Base-by-base conservation (phyloP, 2,888 invertebrate species). In the Spilosoma lubricipeda region DNA sequence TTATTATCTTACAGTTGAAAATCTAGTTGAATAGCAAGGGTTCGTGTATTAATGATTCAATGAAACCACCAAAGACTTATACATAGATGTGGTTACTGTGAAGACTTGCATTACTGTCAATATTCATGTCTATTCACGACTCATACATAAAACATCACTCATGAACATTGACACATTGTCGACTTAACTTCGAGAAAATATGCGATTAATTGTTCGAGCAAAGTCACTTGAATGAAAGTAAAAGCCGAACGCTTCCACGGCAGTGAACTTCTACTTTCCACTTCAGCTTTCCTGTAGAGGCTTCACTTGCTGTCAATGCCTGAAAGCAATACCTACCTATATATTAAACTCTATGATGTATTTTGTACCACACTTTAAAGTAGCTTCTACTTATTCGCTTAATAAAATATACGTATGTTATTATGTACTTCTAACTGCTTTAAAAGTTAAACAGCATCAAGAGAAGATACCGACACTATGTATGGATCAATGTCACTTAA, bases 201-300 rank as follows among this genome's bases (percentile, higher is more conserved):
- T 63, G 77, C 73, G 77, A 59, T 70, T 76, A 77, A 80, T 74
- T 74, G 74, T 77, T 77, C 67, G 65, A 76, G 71, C 72, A 72
- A 59, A 70, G 69, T 79, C 75, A 84, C 70, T 70, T 27, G 67
- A 70, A 66, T 48, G 20, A 71, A 73, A 71, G 63, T 72, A 72
- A 78, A 77, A 83, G 78, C 80, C 83, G 80, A 89, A 82, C 80
- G 90, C 91, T 93, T 90, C 84, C 88, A 91, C 89, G 90, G 91
- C 91, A 91, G 89, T 87, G 88, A 91, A 90, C 86, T 91, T 87
- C 88, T 86, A 80, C 82, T 88, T 90, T 91, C 89, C 89, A 91
- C 91, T 92, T 91, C 87, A 88, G 92, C 92, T 92, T 93, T 81
- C 81, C 84, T 91, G 84, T 90, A 90, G 83, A 86, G 88, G 91